Percentiles rank a stretch among this genome's conserved stretches.
Evolutionary conservation across 2,888 invertebrate genomes (phyloP).

Genomic region (Crossocerus cetratus): DNA sequence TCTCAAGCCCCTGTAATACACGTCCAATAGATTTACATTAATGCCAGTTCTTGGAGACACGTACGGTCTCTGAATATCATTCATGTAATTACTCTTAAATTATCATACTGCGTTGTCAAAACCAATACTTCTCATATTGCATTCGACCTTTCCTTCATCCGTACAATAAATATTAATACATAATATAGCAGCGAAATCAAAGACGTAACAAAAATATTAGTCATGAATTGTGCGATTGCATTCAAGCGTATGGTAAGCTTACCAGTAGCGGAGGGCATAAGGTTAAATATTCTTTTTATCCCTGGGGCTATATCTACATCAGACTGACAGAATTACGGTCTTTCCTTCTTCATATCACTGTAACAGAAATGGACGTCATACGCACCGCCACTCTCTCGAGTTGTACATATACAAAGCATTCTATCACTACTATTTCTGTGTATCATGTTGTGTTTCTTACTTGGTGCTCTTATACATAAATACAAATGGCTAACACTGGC

Average conservation of each 20-base stretch:
- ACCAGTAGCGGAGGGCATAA: slow-evolving; percentile 74
- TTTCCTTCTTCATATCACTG: slow-evolving; percentile 67
- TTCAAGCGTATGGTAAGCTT: slow-evolving; percentile 24
- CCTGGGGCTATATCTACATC: slow-evolving; percentile 51
- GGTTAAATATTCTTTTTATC: slow-evolving; percentile 61
- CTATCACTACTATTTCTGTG: too few relatives aligned
- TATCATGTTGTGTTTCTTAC: too few relatives aligned
- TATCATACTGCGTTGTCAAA: background rate
- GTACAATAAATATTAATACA: background rate
- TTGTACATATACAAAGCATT: too few relatives aligned
- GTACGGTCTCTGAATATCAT: too few relatives aligned
- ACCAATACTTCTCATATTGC: slow-evolving; percentile 25
- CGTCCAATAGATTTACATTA: slow-evolving; percentile 28
- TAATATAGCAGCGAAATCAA: background rate
- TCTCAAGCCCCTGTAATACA: slow-evolving; percentile 59
- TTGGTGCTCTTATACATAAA: too few relatives aligned
- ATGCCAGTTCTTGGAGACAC: too few relatives aligned
- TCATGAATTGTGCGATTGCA: background rate
- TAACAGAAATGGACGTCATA: slow-evolving; percentile 31
- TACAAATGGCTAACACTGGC: too few relatives aligned
- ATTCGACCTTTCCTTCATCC: background rate
- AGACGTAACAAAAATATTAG: background rate
- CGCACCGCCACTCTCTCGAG: too few relatives aligned
- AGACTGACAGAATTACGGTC: slow-evolving; percentile 56
- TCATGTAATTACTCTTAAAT: slow-evolving; percentile 6